phyloP scores from a whole-genome alignment of 64 coral and sea anemone genomes.

The Acropora yongei region DNA sequence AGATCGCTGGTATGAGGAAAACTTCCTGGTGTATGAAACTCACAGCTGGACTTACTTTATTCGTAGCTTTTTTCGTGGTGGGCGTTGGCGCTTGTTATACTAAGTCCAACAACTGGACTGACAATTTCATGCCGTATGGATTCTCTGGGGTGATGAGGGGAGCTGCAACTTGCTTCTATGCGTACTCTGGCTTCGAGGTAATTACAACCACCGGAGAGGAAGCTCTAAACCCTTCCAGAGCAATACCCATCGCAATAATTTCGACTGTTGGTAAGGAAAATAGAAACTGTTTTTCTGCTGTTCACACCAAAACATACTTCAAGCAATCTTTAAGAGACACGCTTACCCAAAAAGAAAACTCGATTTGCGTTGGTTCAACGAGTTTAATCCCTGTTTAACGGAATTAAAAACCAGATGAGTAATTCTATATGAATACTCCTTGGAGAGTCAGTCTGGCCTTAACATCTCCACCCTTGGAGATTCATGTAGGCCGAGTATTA shows the following conservation, averaged over 20 bases:
- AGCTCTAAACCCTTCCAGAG: conserved; percentile 21
- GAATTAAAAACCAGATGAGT: too few relatives aligned
- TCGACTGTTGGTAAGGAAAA: conserved; percentile 5
- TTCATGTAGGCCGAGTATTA: too few relatives aligned
- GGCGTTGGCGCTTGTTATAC: conserved; percentile 54
- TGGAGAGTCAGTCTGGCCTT: too few relatives aligned
- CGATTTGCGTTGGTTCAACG: too few relatives aligned
- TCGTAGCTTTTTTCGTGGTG: conserved; percentile 24
- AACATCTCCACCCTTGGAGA: too few relatives aligned
- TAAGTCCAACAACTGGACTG: conserved; percentile 59
- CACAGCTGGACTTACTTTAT: conserved; percentile 12
- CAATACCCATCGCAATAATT: conserved; percentile 31
- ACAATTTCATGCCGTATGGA: conserved; percentile 68
- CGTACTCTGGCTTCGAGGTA: conserved; percentile 55
- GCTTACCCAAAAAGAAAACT: too few relatives aligned
- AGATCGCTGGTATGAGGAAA: conserved; percentile 12
- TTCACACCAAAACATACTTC: background rate
- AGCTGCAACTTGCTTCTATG: conserved; percentile 48
- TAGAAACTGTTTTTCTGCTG: background rate
- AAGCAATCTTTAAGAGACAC: too few relatives aligned
- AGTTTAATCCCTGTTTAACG: too few relatives aligned
- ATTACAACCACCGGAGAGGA: conserved; percentile 60
- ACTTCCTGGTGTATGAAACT: conserved; percentile 27
- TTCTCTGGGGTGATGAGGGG: conserved; percentile 33
- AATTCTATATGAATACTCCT: too few relatives aligned